Conservation (phyloP, 2,888 invertebrate genomes). For the Andrena minutula region DNA sequence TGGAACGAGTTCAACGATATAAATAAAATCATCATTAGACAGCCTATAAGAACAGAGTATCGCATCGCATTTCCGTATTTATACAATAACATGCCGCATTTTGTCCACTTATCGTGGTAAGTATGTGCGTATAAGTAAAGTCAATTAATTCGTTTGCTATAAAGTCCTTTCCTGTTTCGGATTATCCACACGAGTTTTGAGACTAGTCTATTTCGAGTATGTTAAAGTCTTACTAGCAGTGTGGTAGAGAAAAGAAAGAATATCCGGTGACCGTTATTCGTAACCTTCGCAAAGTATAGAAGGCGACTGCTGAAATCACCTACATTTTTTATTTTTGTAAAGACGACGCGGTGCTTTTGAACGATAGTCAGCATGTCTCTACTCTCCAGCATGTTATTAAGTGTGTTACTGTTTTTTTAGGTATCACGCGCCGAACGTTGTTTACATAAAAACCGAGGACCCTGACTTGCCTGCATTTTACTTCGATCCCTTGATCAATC, state of each 20-base stretch:
- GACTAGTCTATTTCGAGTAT: slow-evolving; percentile 71
- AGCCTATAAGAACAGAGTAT: slow-evolving; percentile 99
- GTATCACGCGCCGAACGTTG: slow-evolving; percentile 99
- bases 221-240: slow-evolving; percentile 86
- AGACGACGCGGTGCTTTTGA: neutral
- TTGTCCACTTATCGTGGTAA: slow-evolving; percentile 99
- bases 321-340: slow-evolving; percentile 74
- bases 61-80: slow-evolving; percentile 99
- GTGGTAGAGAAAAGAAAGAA: slow-evolving; percentile 85
- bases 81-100: slow-evolving; percentile 99
- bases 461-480: slow-evolving; percentile 99
- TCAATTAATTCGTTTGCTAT: neutral
- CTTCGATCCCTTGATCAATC: slow-evolving; percentile 99
- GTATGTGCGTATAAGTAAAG: slow-evolving; percentile 77
- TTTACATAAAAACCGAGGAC: slow-evolving; percentile 99
- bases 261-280: slow-evolving; percentile 86
- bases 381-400: neutral
- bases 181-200: slow-evolving; percentile 84
- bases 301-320: slow-evolving; percentile 87
- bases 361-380: neutral
- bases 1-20: slow-evolving; percentile 99
- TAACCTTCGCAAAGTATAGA: slow-evolving; percentile 85
- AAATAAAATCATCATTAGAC: slow-evolving; percentile 99
- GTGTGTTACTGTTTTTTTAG: slow-evolving; percentile 85
- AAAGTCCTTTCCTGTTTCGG: neutral